Percentiles rank a stretch among this genome's conserved stretches.
phyloP scores from a whole-genome alignment of 2,113 vertebrate species.

The Sus scrofa region T2T-Sscrofa CM000812.6:183614001-183614500 shows the following conservation, averaged over 20 bases:
- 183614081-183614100: not conserved
- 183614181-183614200: not conserved
- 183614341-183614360: not conserved
- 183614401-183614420: not conserved
- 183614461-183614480: not conserved
- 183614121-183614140: not conserved
- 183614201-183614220: not conserved
- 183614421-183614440: not conserved
- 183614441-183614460: not conserved
- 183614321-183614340: not conserved
- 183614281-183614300: not conserved
- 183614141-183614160: not conserved
- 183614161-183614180: not conserved
- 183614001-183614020: not conserved
- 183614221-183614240: not conserved
- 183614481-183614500: not conserved
- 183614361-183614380: not conserved
- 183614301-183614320: not conserved
- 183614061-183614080: not conserved
- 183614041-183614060: not conserved
- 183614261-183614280: not conserved
- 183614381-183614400: not conserved
- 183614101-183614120: not conserved
- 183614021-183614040: not conserved
- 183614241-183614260: not conserved